These are phyloP conservation scores for Bambusicola thoracicus DNA, from an alignment of 2,113 vertebrate species.

Conservation along the genomic window DNA sequence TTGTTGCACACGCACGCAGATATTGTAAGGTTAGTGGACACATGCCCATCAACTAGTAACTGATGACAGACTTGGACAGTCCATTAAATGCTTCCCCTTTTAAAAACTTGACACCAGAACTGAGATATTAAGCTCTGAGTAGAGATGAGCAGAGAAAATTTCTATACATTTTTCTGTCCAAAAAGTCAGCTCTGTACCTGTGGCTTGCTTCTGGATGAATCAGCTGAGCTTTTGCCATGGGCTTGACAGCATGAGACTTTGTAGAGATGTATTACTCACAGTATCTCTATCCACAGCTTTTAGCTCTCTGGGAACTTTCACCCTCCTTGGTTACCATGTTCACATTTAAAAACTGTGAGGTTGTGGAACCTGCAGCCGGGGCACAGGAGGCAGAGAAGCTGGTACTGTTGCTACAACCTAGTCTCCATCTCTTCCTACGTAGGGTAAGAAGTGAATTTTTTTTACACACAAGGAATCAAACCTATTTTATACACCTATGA, in stretches of 20 bases:
- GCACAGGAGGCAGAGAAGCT: not conserved
- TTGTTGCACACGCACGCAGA: not conserved
- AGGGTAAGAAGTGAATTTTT: not conserved
- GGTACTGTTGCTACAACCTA: not conserved
- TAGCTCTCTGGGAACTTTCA: not conserved
- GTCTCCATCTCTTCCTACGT: not conserved
- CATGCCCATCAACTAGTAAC: not conserved
- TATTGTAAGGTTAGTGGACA: not conserved
- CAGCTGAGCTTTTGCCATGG: not conserved
- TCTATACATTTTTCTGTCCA: rapidly evolving
- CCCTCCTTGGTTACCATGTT: not conserved
- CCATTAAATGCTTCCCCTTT: not conserved
- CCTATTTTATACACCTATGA: not conserved
- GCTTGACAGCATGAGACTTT: not conserved
- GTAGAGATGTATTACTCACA: not conserved
- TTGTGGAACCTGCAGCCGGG: not conserved
- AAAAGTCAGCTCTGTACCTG: not conserved
- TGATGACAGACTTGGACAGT: not conserved
- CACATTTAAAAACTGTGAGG: not conserved
- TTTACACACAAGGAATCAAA: not conserved
- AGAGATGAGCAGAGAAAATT: not conserved
- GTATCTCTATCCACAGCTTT: not conserved
- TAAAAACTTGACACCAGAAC: not conserved
- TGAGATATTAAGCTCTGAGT: not conserved
- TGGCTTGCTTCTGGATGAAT: not conserved